Percentiles rank a stretch among this genome's conserved stretches.
Conservation (phyloP, 2,797 vertebrate genomes). For the Cyprinella venusta region DNA sequence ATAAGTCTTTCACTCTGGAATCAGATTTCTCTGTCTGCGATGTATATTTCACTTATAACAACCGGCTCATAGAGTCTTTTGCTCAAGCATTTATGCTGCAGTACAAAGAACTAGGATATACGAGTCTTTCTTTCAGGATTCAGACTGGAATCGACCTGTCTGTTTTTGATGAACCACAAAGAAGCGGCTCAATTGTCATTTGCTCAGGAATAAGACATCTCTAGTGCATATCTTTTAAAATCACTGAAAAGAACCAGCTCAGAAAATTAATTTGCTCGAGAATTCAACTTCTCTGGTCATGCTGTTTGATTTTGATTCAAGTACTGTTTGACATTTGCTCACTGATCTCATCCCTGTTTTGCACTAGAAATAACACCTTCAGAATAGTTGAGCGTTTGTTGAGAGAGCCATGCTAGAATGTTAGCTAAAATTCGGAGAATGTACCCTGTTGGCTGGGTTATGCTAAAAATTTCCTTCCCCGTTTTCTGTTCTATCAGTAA, state of each 20-base stretch:
- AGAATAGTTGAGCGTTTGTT: neutral
- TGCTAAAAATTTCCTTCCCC: neutral
- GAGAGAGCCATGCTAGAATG: neutral
- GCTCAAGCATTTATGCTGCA: neutral
- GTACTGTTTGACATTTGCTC: neutral
- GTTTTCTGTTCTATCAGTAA: conserved; percentile 3
- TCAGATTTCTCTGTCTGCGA: neutral
- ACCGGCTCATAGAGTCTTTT: neutral
- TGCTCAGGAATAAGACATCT: neutral
- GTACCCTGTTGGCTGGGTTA: neutral
- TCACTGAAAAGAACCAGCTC: neutral
- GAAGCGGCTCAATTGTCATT: neutral
- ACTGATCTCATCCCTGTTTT: neutral
- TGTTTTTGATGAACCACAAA: neutral
- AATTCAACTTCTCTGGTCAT: neutral
- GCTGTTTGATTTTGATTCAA: neutral
- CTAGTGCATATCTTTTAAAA: neutral
- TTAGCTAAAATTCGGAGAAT: neutral
- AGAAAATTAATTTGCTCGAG: neutral
- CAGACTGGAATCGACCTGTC: neutral
- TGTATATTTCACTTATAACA: neutral
- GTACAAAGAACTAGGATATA: neutral
- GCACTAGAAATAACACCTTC: neutral
- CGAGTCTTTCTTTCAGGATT: neutral
- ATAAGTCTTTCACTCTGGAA: too few species aligned